Evolutionary conservation across 2,797 vertebrate species (phyloP), one percentile per base, ranked within the genome.

Genomic region (Channallabes apus): DNA sequence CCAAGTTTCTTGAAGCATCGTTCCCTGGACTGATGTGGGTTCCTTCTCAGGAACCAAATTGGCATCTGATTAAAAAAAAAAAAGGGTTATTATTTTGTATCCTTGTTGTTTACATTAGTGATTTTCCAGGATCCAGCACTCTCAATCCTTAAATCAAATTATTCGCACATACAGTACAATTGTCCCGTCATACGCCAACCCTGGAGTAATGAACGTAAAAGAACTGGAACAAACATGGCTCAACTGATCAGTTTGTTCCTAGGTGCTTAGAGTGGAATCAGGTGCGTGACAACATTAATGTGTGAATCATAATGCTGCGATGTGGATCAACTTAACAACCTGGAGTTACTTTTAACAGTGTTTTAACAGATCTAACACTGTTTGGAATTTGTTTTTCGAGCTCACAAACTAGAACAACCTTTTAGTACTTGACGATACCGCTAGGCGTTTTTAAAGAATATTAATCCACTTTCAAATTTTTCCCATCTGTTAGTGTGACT

Each of bases 1-100:
- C 98, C 97, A 99, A 38, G 93, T 95, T 92, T 96, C 93, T 88
- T 90, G 94, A 72, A 95, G 91, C 82, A 90, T 18, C 54, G 90
- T 29, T 32, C 38, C 68, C 20, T 59, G 29, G 46, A 38, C 6
- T 2, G 54, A 2, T n/a, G 35, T 4, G 22, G 22, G 62, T 22
- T 82, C 72, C 69, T 86, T 85, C 17, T 85, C 79, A 68, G 61
- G 58, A 29, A 3, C 59, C 62, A 38, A 46, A 14, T 77, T 85
- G 14, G 51, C 22, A 83, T 80, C 88, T 83, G 35, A 58, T 14
- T n/a, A 17, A 58, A 54, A 77, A 4, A 59, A 61, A 65, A 14
- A 12, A 12, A 51, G 46, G 11, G 46, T 51, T 51, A 51, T 51
- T 51, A 51, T 51, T 51, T 51, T 51, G 11, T 51, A 11, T 51